Conservation (phyloP, 1,140 invertebrate genomes). For the Drosophila orena region DNA sequence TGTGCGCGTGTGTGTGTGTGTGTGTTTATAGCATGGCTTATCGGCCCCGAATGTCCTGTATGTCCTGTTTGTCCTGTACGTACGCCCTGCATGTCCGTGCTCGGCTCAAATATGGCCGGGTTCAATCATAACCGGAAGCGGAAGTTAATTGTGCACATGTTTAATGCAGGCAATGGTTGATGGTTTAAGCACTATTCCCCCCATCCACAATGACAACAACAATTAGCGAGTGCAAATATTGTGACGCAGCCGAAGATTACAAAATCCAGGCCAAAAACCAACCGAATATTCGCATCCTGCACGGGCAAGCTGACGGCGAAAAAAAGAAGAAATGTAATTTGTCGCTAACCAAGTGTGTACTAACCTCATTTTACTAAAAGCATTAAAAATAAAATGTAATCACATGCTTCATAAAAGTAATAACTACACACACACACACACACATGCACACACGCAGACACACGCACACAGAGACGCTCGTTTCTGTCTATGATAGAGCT, state of each 20-base stretch:
- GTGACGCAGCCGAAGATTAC: conserved; percentile 1
- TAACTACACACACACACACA: conserved; percentile 65
- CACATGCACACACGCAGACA: conserved; percentile 6
- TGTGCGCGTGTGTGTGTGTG: background rate
- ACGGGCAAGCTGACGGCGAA: background rate
- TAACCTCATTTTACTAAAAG: conserved; percentile 84
- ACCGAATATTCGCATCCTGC: conserved; percentile 22
- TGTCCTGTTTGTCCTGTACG: background rate
- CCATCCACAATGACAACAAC: conserved; percentile 35
- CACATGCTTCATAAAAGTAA: conserved; percentile 84
- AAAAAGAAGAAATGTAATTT: conserved; percentile 65
- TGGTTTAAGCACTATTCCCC: conserved; percentile 22
- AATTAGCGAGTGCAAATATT: conserved; percentile 52
- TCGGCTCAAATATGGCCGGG: conserved; percentile 22
- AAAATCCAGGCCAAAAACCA: conserved; percentile 19
- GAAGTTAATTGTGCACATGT: conserved; percentile 76
- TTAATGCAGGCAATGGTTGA: conserved; percentile 42
- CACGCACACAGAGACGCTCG: conserved; percentile 27
- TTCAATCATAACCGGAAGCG: conserved; percentile 79
- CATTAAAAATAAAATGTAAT: conserved; percentile 84
- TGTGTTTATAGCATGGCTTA: conserved; percentile 10
- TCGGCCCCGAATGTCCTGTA: background rate
- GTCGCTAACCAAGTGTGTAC: conserved; percentile 83
- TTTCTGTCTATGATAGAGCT: conserved; percentile 43
- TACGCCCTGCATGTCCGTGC: conserved; percentile 12